A percentile compares a stretch with the other conserved stretches of the same genome.
These are phyloP conservation scores for Scophthalmus maximus DNA, from an alignment of 2,113 vertebrate genomes.

Conservation along the genomic window DNA sequence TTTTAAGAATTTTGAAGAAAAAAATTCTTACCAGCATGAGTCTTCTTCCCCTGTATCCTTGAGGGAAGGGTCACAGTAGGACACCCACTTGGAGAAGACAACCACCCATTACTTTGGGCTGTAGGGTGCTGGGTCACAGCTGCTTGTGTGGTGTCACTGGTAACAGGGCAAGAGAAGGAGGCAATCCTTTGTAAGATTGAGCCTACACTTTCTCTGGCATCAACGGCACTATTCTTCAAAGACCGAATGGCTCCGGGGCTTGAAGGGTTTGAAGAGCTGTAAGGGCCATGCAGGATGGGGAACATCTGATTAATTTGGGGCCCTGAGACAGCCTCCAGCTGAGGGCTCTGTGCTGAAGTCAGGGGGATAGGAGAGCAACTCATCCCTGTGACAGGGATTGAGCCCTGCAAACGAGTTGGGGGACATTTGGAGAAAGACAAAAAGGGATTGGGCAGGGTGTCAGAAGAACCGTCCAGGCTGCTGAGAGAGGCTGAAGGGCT, in stretches of 20 bases:
- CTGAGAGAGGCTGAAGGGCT: constrained; percentile 56
- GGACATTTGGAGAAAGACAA: constrained; percentile 26
- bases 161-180: constrained; percentile 71
- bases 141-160: constrained; percentile 7
- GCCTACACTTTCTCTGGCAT: constrained; percentile 67
- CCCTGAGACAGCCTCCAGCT: constrained; percentile 68
- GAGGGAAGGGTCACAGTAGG: not conserved
- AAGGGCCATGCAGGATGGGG: constrained; percentile 32
- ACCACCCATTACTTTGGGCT: constrained; percentile 42
- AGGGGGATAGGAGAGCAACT: constrained; percentile 38
- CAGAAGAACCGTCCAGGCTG: constrained; percentile 66
- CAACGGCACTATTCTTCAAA: constrained; percentile 20
- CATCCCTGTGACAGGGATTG: constrained; percentile 55
- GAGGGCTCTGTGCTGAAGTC: constrained; percentile 65
- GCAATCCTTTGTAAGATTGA: constrained; percentile 78
- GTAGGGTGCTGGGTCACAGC: constrained; percentile 8
- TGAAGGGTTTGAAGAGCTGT: constrained; percentile 48
- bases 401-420: constrained; percentile 21
- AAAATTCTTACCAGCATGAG: constrained; percentile 74
- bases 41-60: constrained; percentile 41
- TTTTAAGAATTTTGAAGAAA: constrained; percentile 4
- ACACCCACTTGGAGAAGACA: not conserved
- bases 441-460: constrained; percentile 46
- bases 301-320: constrained; percentile 74
- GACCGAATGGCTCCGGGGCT: constrained; percentile 25